Percentiles rank a stretch among this genome's conserved stretches.
These are phyloP conservation scores for Muntiacus reevesi DNA, from an alignment of 2,113 vertebrate genomes.

Conservation along the genomic window DNA sequence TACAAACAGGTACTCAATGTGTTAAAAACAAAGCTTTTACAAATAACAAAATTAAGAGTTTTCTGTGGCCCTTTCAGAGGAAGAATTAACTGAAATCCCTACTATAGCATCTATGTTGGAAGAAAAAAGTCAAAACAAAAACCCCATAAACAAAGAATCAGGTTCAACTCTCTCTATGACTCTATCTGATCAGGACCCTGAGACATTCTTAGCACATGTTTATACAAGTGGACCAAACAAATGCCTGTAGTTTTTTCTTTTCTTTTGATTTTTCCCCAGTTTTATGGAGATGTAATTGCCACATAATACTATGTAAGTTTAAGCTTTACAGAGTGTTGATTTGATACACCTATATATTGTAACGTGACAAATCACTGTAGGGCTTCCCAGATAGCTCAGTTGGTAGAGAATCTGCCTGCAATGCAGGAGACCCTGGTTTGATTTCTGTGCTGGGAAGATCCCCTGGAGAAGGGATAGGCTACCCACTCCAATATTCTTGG, in stretches of 20 bases:
- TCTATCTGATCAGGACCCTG: not conserved
- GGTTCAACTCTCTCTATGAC: not conserved
- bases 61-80: not conserved
- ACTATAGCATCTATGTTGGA: not conserved
- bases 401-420: not conserved
- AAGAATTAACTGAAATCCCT: constrained; percentile 10
- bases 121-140: not conserved
- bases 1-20: not conserved
- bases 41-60: constrained; percentile 15
- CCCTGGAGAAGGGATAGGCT: not conserved
- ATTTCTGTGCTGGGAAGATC: not conserved
- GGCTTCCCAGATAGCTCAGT: not conserved
- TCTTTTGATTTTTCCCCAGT: not conserved
- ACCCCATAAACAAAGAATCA: not conserved
- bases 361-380: not conserved
- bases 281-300: not conserved
- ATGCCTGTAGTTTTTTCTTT: not conserved
- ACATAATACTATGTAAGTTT: not conserved
- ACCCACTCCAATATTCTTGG: not conserved
- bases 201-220: not conserved
- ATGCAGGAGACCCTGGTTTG: not conserved
- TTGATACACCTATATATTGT: not conserved
- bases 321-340: not conserved
- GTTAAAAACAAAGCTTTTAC: not conserved
- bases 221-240: constrained; percentile 1